Conservation (phyloP, 2,888 invertebrate species). For the Anagyrus pseudococci region DNA sequence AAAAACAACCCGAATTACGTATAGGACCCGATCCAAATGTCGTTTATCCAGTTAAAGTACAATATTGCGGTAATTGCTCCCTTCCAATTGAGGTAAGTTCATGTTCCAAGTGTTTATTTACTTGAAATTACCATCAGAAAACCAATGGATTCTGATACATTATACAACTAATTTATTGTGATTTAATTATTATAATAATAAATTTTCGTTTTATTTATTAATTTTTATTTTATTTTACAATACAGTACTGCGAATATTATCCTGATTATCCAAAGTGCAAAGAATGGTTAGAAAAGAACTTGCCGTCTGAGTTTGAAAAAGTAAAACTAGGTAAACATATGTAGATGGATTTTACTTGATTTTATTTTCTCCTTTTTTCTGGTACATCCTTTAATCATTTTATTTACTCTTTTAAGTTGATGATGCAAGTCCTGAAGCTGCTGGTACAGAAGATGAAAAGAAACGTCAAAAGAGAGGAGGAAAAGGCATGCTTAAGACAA, state of each 20-base stretch:
- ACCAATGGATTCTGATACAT: neutral
- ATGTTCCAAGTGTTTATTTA: neutral
- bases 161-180: neutral
- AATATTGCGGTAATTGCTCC: conserved; percentile 93
- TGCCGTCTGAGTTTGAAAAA: conserved; percentile 93
- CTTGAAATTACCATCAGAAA: neutral
- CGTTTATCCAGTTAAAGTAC: conserved; percentile 81
- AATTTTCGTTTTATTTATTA: too few relatives aligned
- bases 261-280: conserved; percentile 98
- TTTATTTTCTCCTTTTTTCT: neutral
- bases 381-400: neutral
- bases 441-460: conserved; percentile 86
- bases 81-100: conserved; percentile 85
- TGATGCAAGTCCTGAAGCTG: conserved; percentile 31
- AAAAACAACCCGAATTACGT: conserved; percentile 44
- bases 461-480: conserved; percentile 97
- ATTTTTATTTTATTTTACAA: too few relatives aligned
- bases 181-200: conserved; percentile 5
- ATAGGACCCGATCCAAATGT: conserved; percentile 76
- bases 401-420: conserved; percentile 9
- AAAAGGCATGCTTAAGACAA: conserved; percentile 93
- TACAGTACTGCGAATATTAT: conserved; percentile 96
- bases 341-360: neutral
- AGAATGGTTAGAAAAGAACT: conserved; percentile 92
- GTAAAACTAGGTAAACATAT: conserved; percentile 72